These are phyloP conservation scores for Silurus aristotelis DNA, from an alignment of 2,797 vertebrate genomes.

Conservation along the genomic window DNA sequence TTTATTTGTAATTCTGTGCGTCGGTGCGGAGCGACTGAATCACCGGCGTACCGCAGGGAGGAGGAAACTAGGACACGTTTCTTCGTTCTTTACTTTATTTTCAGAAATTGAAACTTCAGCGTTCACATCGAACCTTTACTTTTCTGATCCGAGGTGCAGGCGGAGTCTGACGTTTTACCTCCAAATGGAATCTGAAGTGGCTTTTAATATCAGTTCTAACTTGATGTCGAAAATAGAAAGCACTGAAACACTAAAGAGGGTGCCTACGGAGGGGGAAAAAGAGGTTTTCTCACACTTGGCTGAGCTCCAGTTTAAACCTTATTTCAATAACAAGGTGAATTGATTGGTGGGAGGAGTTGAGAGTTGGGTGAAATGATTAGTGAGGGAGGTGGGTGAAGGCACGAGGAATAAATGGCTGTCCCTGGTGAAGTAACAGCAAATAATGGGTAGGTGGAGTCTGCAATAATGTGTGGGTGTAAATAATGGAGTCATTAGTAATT, in stretches of 20 bases:
- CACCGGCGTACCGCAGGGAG: neutral
- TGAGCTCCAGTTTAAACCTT: neutral
- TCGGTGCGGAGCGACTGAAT: neutral
- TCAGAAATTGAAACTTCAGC: neutral
- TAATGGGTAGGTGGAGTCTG: no score
- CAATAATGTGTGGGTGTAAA: no score
- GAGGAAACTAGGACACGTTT: conserved; percentile 5
- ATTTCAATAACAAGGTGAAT: neutral
- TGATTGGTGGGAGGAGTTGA: neutral
- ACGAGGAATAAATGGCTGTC: no score
- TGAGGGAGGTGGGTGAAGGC: no score
- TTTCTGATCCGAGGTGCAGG: conserved; percentile 3
- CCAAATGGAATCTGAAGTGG: neutral
- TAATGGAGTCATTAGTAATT: no score
- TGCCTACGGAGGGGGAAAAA: neutral
- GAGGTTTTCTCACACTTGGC: neutral
- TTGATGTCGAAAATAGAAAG: neutral
- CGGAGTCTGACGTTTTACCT: neutral
- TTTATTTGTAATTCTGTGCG: conserved; percentile 1
- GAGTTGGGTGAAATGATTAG: no score
- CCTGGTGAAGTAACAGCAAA: no score
- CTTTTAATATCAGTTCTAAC: neutral
- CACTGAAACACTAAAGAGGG: neutral
- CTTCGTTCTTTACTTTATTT: neutral
- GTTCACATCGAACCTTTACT: neutral